Evolutionary conservation across 2,888 invertebrate genomes (phyloP).

Genomic region (Plagodis dolabraria): DNA sequence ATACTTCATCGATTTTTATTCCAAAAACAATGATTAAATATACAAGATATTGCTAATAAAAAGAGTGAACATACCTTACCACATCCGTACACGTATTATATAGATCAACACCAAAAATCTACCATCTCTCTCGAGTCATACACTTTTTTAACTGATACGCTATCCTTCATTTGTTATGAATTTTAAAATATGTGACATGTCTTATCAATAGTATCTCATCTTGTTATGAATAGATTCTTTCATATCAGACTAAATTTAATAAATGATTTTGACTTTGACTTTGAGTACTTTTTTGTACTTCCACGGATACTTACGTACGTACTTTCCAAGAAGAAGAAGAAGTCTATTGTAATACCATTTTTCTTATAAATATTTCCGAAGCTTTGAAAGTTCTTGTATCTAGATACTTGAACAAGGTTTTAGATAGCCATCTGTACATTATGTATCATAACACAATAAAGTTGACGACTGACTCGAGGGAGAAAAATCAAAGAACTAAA

Average conservation of each 20-base stretch:
- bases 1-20: slow-evolving; percentile 49
- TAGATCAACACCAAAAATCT: slow-evolving; percentile 49
- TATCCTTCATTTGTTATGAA: not conserved
- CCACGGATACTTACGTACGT: no score
- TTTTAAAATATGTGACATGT: not conserved
- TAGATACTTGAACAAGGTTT: no score
- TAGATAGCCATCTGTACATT: no score
- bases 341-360: not conserved
- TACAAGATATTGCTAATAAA: slow-evolving; percentile 64
- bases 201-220: no score
- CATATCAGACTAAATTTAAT: no score
- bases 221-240: no score
- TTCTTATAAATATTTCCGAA: no score
- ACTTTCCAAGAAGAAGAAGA: no score
- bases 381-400: no score
- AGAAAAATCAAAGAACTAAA: slow-evolving; percentile 42
- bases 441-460: no score
- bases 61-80: slow-evolving; percentile 40
- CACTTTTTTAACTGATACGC: slow-evolving; percentile 24
- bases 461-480: slow-evolving; percentile 25
- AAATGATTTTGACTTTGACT: no score
- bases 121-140: slow-evolving; percentile 44
- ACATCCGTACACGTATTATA: slow-evolving; percentile 46
- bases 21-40: slow-evolving; percentile 50
- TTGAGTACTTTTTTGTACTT: no score